Conservation (phyloP, 2,113 vertebrate genomes). For the Gallinago jamesoni region DNA sequence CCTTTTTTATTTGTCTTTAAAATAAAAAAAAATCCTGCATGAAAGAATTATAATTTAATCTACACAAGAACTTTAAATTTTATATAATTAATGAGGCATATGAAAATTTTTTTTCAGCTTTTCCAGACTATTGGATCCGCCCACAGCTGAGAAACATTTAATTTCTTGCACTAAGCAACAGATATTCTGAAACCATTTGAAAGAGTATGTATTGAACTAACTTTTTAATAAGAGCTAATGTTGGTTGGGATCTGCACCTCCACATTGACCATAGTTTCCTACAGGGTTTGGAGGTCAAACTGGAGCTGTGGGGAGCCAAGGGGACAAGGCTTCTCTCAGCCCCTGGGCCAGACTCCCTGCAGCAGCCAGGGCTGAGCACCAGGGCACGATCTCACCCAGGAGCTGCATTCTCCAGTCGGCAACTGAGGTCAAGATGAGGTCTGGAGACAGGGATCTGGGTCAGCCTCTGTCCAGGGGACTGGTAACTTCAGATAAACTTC, state of each 20-base stretch:
- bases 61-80: not conserved
- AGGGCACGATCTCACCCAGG: not conserved
- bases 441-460: not conserved
- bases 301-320: not conserved
- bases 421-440: not conserved
- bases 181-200: not conserved
- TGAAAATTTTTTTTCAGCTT: not conserved
- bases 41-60: not conserved
- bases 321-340: not conserved
- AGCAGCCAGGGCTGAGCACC: not conserved
- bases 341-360: not conserved
- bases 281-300: not conserved
- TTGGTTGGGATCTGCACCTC: not conserved
- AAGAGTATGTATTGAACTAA: not conserved
- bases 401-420: not conserved
- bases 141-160: not conserved
- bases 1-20: not conserved
- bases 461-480: accelerated
- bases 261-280: not conserved
- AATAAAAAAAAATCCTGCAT: not conserved
- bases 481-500: not conserved
- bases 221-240: not conserved
- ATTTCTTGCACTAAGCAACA: not conserved
- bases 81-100: not conserved
- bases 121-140: not conserved